Evolutionary conservation across 1,140 invertebrate genomes (phyloP).

Genomic region (Sycobia sp.): DNA sequence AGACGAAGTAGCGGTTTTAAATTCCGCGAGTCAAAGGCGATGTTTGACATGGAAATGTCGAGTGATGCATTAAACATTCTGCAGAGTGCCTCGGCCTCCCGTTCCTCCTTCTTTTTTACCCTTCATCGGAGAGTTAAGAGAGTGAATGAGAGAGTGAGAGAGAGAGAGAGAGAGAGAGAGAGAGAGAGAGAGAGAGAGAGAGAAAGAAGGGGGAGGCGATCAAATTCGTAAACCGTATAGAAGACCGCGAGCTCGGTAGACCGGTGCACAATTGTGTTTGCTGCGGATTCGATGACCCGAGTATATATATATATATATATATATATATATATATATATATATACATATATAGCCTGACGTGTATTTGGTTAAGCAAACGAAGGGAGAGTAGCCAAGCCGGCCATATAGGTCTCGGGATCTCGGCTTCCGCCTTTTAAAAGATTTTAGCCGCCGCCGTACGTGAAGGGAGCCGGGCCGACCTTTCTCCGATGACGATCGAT

Average conservation of each 20-base stretch:
- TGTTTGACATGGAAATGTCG: conserved; percentile 63
- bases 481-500: conserved; percentile 42
- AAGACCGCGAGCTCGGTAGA: conserved; percentile 10
- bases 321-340: too few species aligned
- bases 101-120: conserved; percentile 27
- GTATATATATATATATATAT: too few species aligned
- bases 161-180: too few species aligned
- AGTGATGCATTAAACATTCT: conserved; percentile 61
- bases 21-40: conserved; percentile 61
- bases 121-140: conserved; percentile 21
- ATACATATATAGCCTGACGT: not conserved
- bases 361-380: conserved; percentile 61
- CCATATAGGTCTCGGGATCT: conserved; percentile 8
- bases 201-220: not conserved
- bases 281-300: too few species aligned
- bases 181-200: not conserved
- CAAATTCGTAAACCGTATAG: conserved; percentile 37
- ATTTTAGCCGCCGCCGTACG: too few species aligned
- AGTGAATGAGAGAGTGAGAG: conserved; percentile 13
- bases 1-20: conserved; percentile 52
- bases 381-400: conserved; percentile 36
- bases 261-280: not conserved
- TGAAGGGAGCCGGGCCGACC: too few species aligned
- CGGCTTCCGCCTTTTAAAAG: conserved; percentile 40
- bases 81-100: conserved; percentile 42